Evolutionary conservation across 1,140 invertebrate genomes (phyloP).

Genomic region (Bacillus rossius): DNA sequence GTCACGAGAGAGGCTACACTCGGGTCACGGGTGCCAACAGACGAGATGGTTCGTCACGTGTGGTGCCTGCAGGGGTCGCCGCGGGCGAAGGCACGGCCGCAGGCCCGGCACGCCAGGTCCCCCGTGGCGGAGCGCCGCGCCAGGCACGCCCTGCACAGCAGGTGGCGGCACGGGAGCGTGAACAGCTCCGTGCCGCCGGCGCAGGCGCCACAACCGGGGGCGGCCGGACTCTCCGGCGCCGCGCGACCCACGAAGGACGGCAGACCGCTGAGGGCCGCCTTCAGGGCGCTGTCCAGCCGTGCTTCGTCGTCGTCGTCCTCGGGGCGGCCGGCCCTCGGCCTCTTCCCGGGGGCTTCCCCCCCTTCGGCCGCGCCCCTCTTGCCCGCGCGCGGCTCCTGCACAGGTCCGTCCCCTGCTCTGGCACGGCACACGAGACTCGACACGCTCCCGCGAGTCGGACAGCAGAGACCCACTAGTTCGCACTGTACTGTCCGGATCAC

Average conservation of each 20-base stretch:
- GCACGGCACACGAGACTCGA: neutral
- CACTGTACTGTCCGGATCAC: neutral
- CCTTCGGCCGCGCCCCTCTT: neutral
- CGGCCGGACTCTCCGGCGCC: neutral
- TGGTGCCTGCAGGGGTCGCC: neutral
- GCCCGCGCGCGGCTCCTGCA: neutral
- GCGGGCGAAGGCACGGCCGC: neutral
- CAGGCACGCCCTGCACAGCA: constrained; percentile 36
- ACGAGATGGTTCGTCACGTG: no score
- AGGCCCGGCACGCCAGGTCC: neutral
- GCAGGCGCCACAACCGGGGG: constrained; percentile 31
- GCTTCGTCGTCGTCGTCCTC: constrained; percentile 13
- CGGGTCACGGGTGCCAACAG: no score
- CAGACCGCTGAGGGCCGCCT: constrained; percentile 22
- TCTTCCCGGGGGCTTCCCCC: constrained; percentile 22
- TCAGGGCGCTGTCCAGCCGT: constrained; percentile 19
- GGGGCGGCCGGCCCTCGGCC: constrained; percentile 11
- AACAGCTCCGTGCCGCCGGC: constrained; percentile 36
- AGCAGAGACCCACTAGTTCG: neutral
- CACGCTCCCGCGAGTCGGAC: neutral
- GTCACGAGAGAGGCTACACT: no score
- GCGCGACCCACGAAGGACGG: constrained; percentile 24
- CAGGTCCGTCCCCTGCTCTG: neutral
- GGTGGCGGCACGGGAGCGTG: constrained; percentile 42
- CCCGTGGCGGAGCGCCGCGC: constrained; percentile 5